Conservation (phyloP, 2,797 vertebrate genomes). For the Telmatherina bonti region DNA sequence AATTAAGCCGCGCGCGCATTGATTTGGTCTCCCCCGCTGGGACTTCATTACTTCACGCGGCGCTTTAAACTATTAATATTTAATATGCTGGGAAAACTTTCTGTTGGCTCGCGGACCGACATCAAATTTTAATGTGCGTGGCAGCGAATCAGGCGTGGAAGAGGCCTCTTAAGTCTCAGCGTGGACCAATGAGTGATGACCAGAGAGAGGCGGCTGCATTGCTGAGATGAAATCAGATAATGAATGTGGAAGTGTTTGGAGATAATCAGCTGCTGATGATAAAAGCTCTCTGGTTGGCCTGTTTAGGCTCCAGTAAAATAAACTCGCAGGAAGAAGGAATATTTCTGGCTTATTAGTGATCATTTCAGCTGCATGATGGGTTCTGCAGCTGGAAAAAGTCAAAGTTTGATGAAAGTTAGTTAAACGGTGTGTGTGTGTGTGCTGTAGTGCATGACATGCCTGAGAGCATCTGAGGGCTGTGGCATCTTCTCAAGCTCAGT, state of each 20-base stretch:
- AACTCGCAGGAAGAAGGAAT: no score
- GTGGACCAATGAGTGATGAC: constrained; percentile 54
- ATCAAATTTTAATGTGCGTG: constrained; percentile 78
- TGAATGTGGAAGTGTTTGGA: constrained; percentile 3
- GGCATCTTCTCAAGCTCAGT: constrained; percentile 57
- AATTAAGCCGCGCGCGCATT: constrained; percentile 55
- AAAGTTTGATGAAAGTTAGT: not conserved
- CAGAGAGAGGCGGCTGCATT: constrained; percentile 11
- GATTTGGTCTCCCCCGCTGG: constrained; percentile 78
- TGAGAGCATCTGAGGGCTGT: constrained; percentile 5
- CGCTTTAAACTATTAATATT: constrained; percentile 83
- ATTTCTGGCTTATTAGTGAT: no score
- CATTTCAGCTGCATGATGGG: no score
- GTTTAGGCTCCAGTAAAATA: no score
- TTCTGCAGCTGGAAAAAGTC: not conserved
- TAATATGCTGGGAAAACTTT: constrained; percentile 62
- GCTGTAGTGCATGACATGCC: not conserved
- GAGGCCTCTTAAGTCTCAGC: constrained; percentile 16
- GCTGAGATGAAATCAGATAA: constrained; percentile 24
- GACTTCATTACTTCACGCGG: constrained; percentile 79
- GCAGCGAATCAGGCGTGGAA: constrained; percentile 39
- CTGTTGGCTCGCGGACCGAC: constrained; percentile 71
- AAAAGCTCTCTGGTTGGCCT: no score
- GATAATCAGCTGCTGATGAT: not conserved
- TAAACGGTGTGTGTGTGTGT: not conserved